These are phyloP conservation scores for Vidua macroura DNA, from an alignment of 2,113 vertebrate genomes.

Conservation along the genomic window DNA sequence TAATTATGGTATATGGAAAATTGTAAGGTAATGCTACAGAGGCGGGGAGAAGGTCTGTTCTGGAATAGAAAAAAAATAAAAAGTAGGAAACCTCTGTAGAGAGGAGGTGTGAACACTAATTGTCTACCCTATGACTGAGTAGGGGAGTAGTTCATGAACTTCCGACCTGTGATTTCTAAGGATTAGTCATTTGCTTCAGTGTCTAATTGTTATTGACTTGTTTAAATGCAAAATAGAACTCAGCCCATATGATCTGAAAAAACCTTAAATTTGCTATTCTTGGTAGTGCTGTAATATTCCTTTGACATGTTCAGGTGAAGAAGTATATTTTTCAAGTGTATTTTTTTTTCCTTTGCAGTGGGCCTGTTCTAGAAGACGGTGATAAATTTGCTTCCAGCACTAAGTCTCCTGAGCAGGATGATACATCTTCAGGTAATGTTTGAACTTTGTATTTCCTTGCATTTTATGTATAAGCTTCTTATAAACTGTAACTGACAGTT, in stretches of 20 bases:
- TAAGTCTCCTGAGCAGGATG: not conserved
- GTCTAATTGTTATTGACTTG: not conserved
- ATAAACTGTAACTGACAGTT: not conserved
- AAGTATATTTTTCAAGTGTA: too few relatives aligned
- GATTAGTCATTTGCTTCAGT: not conserved
- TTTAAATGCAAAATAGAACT: not conserved
- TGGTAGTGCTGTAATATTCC: not conserved
- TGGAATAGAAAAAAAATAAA: not conserved
- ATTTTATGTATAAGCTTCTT: not conserved
- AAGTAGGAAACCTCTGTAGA: not conserved
- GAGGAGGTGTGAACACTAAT: not conserved
- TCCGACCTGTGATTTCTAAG: not conserved
- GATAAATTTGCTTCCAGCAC: not conserved
- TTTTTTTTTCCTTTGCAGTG: conserved; percentile 10
- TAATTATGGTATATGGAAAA: not conserved
- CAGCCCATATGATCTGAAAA: not conserved
- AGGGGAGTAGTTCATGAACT: not conserved
- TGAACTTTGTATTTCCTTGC: not conserved
- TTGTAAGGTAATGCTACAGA: not conserved
- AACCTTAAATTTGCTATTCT: not conserved
- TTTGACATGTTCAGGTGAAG: not conserved
- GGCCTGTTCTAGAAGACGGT: not conserved
- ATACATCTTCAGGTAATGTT: conserved; percentile 25
- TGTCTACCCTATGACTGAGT: not conserved
- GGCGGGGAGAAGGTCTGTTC: not conserved